Conservation (phyloP, 2,113 vertebrate species). For the Platichthys stellatus region DNA sequence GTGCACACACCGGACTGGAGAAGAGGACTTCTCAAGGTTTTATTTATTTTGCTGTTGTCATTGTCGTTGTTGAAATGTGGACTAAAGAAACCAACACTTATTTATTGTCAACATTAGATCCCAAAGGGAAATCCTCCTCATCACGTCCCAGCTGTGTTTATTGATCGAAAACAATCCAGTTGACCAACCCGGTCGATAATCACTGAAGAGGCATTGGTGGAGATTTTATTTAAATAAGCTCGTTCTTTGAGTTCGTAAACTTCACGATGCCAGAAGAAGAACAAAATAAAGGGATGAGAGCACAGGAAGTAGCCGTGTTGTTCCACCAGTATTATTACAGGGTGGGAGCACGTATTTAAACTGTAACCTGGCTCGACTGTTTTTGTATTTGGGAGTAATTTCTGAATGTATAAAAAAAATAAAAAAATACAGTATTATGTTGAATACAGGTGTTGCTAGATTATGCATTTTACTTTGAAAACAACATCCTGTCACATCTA, state of each 20-base stretch:
- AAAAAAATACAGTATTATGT: background rate
- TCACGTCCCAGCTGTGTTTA: constrained; percentile 20
- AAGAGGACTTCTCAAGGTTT: constrained; percentile 4
- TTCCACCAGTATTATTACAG: background rate
- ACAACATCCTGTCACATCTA: background rate
- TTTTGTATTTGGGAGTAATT: constrained; percentile 2
- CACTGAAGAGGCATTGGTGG: background rate
- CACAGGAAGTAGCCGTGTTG: background rate
- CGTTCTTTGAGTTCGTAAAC: background rate
- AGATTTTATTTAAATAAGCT: background rate
- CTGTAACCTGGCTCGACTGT: background rate
- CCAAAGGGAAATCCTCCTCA: constrained; percentile 23
- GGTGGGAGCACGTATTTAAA: background rate
- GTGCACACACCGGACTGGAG: constrained; percentile 36
- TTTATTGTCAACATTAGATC: constrained; percentile 38
- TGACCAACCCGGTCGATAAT: background rate
- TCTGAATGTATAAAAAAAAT: constrained; percentile 11
- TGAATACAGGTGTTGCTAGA: no score
- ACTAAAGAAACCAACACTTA: constrained; percentile 9
- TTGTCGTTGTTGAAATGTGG: constrained; percentile 19
- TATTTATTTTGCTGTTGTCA: constrained; percentile 10
- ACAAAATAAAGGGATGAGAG: constrained; percentile 18
- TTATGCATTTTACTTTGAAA: constrained; percentile 7
- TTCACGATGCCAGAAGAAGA: constrained; percentile 38
- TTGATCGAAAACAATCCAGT: background rate